Evolutionary conservation across 2,113 vertebrate genomes (phyloP).

Genomic region (Rhadina sibilatrix): DNA sequence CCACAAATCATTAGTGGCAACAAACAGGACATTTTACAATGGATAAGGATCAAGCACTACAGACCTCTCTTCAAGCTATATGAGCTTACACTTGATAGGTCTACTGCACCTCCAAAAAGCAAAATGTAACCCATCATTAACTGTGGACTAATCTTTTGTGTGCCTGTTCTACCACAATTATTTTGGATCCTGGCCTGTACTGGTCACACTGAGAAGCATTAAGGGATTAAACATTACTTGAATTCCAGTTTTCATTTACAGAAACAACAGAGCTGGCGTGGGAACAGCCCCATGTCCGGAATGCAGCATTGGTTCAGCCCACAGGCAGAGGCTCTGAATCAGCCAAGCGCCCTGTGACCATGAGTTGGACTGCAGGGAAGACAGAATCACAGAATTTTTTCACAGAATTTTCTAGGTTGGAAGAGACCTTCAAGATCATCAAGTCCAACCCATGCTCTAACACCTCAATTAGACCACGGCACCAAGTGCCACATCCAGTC

Average conservation of each 20-base stretch:
- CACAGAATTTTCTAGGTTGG: too few relatives aligned
- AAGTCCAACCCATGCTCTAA: too few relatives aligned
- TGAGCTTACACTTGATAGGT: neutral
- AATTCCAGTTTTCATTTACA: neutral
- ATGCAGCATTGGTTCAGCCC: neutral
- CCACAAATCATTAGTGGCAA: neutral
- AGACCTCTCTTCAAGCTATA: neutral
- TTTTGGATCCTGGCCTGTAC: neutral
- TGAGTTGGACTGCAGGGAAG: neutral
- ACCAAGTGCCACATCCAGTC: too few relatives aligned
- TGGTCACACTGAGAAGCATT: neutral
- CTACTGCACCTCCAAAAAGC: neutral
- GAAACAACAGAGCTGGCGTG: neutral
- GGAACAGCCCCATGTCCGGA: neutral
- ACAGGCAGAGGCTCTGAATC: neutral
- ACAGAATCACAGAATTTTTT: too few relatives aligned
- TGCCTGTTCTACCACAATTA: neutral
- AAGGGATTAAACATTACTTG: neutral
- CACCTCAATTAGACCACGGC: too few relatives aligned
- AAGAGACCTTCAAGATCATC: too few relatives aligned
- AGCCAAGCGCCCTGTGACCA: rapidly evolving
- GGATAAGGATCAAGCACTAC: neutral
- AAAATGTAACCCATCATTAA: neutral
- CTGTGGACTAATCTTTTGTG: neutral
- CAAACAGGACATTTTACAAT: neutral